Percentiles rank a stretch among this genome's conserved stretches.
These are phyloP conservation scores for Streptopelia turtur DNA, from an alignment of 2,797 vertebrate genomes.

Conservation along the genomic window DNA sequence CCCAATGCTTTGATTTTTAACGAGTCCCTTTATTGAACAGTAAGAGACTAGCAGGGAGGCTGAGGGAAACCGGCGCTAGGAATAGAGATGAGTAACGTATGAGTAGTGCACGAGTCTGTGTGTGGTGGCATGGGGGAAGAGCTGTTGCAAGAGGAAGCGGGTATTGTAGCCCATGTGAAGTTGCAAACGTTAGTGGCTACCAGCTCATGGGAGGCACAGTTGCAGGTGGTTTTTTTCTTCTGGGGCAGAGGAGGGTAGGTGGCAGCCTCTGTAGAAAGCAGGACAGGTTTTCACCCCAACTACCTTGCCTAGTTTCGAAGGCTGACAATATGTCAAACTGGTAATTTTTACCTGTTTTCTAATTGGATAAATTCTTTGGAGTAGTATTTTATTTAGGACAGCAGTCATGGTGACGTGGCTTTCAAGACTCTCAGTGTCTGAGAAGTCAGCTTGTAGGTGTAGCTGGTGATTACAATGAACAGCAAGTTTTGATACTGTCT, in stretches of 20 bases:
- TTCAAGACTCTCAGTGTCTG: neutral
- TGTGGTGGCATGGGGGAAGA: neutral
- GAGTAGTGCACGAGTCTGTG: fast-evolving
- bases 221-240: neutral
- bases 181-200: neutral
- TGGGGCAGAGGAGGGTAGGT: neutral
- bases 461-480: neutral
- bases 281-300: neutral
- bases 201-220: neutral
- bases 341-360: neutral
- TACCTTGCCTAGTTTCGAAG: neutral
- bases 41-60: neutral
- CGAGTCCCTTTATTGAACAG: neutral
- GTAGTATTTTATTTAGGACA: neutral
- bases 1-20: neutral
- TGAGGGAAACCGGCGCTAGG: fast-evolving
- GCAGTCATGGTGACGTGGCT: neutral
- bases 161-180: fast-evolving
- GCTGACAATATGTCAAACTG: neutral
- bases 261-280: neutral
- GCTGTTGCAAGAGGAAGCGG: fast-evolving
- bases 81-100: fast-evolving
- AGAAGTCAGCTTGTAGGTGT: neutral
- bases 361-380: neutral
- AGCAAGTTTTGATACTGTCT: neutral